Evolutionary conservation across 2,113 vertebrate genomes (phyloP).

Genomic region (Microtus pennsylvanicus): DNA sequence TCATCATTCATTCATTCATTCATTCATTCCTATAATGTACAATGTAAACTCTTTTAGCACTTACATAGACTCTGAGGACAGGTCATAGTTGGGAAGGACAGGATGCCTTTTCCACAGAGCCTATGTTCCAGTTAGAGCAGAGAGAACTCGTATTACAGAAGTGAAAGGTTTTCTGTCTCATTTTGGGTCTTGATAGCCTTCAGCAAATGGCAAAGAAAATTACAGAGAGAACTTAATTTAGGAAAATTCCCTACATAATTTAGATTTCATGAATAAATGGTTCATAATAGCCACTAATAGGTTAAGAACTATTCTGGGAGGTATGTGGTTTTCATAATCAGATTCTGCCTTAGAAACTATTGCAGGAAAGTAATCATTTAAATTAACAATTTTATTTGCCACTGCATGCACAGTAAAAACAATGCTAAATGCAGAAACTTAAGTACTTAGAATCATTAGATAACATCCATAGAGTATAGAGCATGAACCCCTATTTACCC

Average conservation of each 20-base stretch:
- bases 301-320: slow-evolving; percentile 28
- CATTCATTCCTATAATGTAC: not conserved
- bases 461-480: not conserved
- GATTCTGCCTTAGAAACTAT: slow-evolving; percentile 17
- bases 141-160: not conserved
- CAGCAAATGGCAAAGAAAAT: not conserved
- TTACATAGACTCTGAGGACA: not conserved
- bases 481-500: not conserved
- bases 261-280: not conserved
- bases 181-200: not conserved
- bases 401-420: not conserved
- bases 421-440: slow-evolving; percentile 18
- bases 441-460: not conserved
- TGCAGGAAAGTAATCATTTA: not conserved
- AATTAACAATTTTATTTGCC: slow-evolving; percentile 42
- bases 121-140: not conserved
- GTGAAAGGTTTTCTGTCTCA: not conserved
- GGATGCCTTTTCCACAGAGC: not conserved
- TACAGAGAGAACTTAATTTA: not conserved
- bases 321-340: not conserved
- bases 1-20: not conserved
- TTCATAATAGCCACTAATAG: not conserved
- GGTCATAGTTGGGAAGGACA: too few species aligned
- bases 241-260: not conserved
- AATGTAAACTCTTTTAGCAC: not conserved